Base-by-base conservation (phyloP, 2,888 invertebrate species). In the Anaspis maculata region DNA sequence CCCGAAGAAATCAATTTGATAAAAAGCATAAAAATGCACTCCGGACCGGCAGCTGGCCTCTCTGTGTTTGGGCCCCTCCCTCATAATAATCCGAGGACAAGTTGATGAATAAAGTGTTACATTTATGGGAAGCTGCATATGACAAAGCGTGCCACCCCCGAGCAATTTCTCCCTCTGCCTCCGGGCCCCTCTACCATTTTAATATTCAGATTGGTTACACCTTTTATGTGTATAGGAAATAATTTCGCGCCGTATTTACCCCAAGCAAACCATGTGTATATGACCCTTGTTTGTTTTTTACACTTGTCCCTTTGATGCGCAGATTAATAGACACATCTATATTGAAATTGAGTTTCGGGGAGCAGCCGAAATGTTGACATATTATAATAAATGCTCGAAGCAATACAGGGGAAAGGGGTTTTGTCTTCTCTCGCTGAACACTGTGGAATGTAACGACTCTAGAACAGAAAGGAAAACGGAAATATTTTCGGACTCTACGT, bases 171-270 rank as follows among this genome's bases (percentile, higher is more conserved):
- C 34, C 45, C 44, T 42, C 45, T 37, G 40, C 35, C 39, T 35
- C 39, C 40, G 35, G 41, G 40, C 41, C 35, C 30, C 33, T 19
- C 25, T 41, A 46, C 49, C 54, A 55, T 62, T 64, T 64, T 63
- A 65, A 65, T 65, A 64, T 64, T 65, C 64, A 65, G 64, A 65
- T 65, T 65, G 65, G 65, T 65, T 65, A 65, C 65, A 65, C 65
- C 65, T 65, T 65, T 64, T 64, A 65, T 62, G 54, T 61, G 65
- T 65, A 59, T 55, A 59, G 62, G 61, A 65, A 64, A 64, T 64
- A 64, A 64, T 65, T 64, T 62, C 51, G 54, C 49, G 57, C 59
- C 54, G 57, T 60, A 60, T 62, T 61, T 61, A 55, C 58, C 54
- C 57, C 48, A 48, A 48, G 50, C 49, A 40, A 4, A 5, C 10